Base-by-base conservation (phyloP, 2,113 vertebrate species). In the Chaetops frenatus region DNA sequence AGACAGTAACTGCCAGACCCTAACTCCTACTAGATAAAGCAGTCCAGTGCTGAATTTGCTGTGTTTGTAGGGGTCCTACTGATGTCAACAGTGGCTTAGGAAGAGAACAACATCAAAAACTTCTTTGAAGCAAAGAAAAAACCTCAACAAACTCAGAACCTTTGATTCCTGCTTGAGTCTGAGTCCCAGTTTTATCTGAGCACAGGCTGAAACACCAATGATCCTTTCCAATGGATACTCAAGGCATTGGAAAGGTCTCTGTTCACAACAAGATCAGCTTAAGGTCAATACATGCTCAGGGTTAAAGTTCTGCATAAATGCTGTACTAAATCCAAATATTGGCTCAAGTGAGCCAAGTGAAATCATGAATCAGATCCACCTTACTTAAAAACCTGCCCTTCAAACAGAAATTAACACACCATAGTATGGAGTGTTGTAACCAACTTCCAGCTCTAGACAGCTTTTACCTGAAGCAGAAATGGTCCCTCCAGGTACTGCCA, bases 141-240 rank as follows among this genome's bases (percentile, higher is more conserved):
- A 10, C 0, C 2, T 4, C 8, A 67, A 23, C 6, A 48, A 35
- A 17, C 31, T 44, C 65, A 67, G 51, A 84, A 9, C 1, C 20
- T 27, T 47, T 11, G 17, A 61, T 27, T 57, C 11, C 50, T 73
- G 9, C 45, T 36, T 22, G 6, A 56, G 18, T 24, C 18, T 40
- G 83, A 22, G 15, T 21, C 9, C 27, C 2, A 4, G 4, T 50
- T 92, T 73, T 54, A 23, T 57, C 53, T 31, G 4, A 88, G 70
- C 16, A 29, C 24, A 50, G 28, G 21, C 10, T 84, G 42, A 87
- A 95, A 57, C 11, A 24, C 7, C 5, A 85, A n/a, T 8, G 25
- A 73, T 47, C 23, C 47, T 38, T 92, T 22, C 42, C 47, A 42
- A 51, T 5, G 7, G n/a, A 87, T 66, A 47, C 12, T 56, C 40